Conservation (phyloP, 1,140 invertebrate species). For the Drosophila simulans region DNA sequence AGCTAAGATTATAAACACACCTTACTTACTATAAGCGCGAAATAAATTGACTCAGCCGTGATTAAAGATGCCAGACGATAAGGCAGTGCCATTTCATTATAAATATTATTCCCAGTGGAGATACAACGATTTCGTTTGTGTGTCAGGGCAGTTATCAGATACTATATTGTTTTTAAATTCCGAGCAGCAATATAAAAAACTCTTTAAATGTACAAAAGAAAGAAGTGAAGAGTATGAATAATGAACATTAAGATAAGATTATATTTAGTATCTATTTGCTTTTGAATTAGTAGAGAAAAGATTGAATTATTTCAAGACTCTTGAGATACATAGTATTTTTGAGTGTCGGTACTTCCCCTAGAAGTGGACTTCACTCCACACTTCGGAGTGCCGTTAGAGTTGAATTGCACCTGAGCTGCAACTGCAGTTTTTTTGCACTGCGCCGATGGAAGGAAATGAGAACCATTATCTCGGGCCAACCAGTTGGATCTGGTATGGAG, state of each 20-base stretch:
- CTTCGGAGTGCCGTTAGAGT: slow-evolving; percentile 6
- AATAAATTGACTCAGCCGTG: not conserved
- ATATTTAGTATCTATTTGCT: not conserved
- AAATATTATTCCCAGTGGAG: not conserved
- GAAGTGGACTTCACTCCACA: slow-evolving; percentile 22
- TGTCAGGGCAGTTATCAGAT: not conserved
- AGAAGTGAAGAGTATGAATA: not conserved
- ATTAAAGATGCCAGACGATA: not conserved
- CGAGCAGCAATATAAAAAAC: too few species aligned
- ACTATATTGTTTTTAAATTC: not conserved
- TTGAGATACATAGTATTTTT: not conserved
- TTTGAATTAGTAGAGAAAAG: not conserved
- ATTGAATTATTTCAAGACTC: not conserved
- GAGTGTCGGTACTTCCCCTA: not conserved
- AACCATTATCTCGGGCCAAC: slow-evolving; percentile 52
- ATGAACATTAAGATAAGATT: not conserved
- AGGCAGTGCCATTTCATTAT: not conserved
- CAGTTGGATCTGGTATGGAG: slow-evolving; percentile 42
- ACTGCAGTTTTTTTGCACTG: slow-evolving; percentile 19
- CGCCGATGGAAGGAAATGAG: slow-evolving; percentile 23
- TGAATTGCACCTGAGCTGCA: slow-evolving; percentile 36
- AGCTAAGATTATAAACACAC: slow-evolving; percentile 5
- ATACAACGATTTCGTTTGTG: not conserved
- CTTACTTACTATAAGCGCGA: slow-evolving; percentile 1
- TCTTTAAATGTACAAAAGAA: not conserved